These are phyloP conservation scores for Oreochromis spilurus DNA, from an alignment of 2,113 vertebrate species.

Conservation along the genomic window DNA sequence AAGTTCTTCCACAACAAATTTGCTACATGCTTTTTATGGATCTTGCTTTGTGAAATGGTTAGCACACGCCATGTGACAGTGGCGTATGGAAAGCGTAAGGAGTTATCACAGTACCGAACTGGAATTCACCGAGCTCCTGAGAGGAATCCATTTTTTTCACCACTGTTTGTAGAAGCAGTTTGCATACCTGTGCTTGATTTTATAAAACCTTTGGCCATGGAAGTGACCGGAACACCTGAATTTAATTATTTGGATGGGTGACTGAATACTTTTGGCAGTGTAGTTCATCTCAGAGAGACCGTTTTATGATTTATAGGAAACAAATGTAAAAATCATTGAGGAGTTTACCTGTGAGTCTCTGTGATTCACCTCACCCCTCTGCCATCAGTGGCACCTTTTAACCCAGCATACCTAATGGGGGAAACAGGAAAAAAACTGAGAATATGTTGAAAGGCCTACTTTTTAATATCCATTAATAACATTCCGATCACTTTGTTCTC, in stretches of 20 bases:
- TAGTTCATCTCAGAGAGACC: neutral
- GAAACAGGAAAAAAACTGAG: neutral
- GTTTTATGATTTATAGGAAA: neutral
- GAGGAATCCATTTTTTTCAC: neutral
- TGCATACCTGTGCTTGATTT: neutral
- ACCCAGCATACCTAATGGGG: neutral
- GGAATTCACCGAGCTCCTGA: accelerated
- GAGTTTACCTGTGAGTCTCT: neutral
- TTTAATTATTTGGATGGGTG: neutral
- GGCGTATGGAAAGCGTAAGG: accelerated
- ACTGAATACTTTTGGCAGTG: neutral
- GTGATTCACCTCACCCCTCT: accelerated
- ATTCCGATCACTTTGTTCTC: too few species aligned
- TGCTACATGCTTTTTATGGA: accelerated
- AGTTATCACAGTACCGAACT: neutral
- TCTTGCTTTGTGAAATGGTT: neutral
- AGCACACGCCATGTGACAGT: neutral
- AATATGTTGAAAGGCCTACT: neutral
- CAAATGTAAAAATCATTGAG: accelerated
- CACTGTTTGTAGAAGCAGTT: neutral
- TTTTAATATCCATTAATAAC: too few species aligned
- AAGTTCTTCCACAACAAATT: neutral
- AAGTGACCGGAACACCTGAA: neutral
- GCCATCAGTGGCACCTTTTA: neutral
- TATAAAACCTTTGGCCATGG: neutral